Percentiles rank a stretch among this genome's conserved stretches.
Conservation (phyloP, 2,888 invertebrate species). For the Heterodera filipjevi region DNA sequence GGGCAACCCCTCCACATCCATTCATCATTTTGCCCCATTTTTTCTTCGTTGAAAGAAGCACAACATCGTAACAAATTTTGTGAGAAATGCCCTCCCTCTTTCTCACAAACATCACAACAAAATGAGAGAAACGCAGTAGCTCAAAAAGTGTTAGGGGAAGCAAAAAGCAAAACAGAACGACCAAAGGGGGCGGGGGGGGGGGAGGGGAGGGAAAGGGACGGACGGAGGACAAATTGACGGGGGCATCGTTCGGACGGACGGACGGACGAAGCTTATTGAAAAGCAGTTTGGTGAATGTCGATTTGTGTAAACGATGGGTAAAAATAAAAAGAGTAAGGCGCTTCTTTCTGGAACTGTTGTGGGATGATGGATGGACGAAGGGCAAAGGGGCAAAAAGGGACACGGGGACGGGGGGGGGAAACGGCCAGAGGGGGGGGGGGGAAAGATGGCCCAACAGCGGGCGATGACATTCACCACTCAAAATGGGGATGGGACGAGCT, state of each 20-base stretch:
- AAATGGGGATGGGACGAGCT: slow-evolving; percentile 5
- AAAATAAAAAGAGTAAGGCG: not conserved
- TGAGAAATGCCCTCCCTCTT: not conserved
- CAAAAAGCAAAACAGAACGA: not conserved
- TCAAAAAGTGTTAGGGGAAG: not conserved
- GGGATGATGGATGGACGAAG: not conserved
- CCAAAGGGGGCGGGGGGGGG: not conserved
- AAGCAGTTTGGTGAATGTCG: not conserved
- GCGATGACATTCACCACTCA: not conserved
- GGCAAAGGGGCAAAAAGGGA: not conserved
- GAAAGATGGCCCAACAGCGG: not conserved
- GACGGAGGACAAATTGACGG: not conserved
- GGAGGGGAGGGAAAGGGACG: not conserved
- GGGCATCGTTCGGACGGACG: not conserved
- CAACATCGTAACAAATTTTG: slow-evolving; percentile 11
- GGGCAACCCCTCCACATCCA: slow-evolving; percentile 8
- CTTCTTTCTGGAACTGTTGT: slow-evolving; percentile 7
- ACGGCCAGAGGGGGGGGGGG: not conserved
- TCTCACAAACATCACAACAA: not conserved
- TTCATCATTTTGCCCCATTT: slow-evolving; percentile 29
- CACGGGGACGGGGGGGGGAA: not conserved
- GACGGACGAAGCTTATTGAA: not conserved
- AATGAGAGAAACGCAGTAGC: not conserved
- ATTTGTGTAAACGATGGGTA: not conserved
- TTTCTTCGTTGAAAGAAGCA: not conserved